These are phyloP conservation scores for Ptychochromis oligacanthus DNA, from an alignment of 2,113 vertebrate genomes.

Conservation along the genomic window DNA sequence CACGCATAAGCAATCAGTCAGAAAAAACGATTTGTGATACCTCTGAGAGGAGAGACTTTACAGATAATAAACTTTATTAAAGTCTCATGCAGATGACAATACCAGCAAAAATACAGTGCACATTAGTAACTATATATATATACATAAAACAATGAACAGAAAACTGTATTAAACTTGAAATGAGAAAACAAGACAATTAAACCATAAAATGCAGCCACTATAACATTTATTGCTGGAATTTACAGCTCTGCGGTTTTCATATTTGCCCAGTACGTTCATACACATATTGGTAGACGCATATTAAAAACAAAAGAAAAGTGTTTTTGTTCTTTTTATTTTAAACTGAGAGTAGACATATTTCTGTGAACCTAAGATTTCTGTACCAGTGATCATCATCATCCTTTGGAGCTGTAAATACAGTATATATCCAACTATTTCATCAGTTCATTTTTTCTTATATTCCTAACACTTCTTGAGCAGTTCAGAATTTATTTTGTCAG, in stretches of 20 bases:
- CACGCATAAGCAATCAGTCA: background rate
- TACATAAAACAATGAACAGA: background rate
- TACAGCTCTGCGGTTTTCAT: background rate
- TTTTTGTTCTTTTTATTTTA: background rate
- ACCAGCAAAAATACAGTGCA: background rate
- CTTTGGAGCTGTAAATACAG: background rate
- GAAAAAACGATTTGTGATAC: background rate
- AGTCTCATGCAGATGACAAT: background rate
- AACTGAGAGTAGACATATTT: background rate
- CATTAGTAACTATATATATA: background rate
- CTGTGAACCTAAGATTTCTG: background rate
- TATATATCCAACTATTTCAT: background rate
- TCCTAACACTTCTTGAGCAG: background rate
- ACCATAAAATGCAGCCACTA: background rate
- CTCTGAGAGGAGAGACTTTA: background rate
- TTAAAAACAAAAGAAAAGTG: background rate
- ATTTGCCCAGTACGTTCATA: background rate
- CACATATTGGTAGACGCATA: background rate
- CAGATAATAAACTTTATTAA: constrained; percentile 2
- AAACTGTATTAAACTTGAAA: background rate
- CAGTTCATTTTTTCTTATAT: background rate
- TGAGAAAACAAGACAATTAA: background rate
- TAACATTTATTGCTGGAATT: constrained; percentile 10
- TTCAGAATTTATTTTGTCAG: background rate
- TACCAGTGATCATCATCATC: background rate